Evolutionary conservation across 2,113 vertebrate genomes (phyloP).

Genomic region (Boulengerochromis microlepis): DNA sequence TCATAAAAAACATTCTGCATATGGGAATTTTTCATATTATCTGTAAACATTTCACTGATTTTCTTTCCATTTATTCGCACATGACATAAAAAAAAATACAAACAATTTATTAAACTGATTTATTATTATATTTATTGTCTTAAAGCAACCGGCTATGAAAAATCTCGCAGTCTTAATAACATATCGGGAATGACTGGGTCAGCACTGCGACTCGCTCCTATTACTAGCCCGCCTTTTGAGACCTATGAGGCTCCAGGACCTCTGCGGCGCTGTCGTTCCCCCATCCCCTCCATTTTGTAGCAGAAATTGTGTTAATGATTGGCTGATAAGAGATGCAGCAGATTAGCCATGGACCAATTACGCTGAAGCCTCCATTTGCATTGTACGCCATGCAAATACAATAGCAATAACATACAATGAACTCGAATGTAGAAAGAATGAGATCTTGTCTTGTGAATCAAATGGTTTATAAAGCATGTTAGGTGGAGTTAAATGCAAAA

Average conservation of each 20-base stretch:
- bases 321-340: not conserved
- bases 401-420: constrained; percentile 65
- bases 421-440: constrained; percentile 46
- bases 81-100: not conserved
- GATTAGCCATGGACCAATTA: not conserved
- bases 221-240: constrained; percentile 74
- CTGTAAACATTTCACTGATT: constrained; percentile 2
- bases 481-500: constrained; percentile 12
- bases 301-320: constrained; percentile 24
- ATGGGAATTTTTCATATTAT: not conserved
- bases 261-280: constrained; percentile 79
- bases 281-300: constrained; percentile 90
- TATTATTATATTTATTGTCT: not conserved
- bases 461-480: constrained; percentile 49
- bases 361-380: not conserved
- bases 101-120: not conserved
- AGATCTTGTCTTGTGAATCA: constrained; percentile 36
- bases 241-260: constrained; percentile 80
- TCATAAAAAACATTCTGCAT: not conserved
- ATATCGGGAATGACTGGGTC: constrained; percentile 86
- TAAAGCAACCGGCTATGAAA: constrained; percentile 80
- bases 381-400: constrained; percentile 18
- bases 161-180: constrained; percentile 88
- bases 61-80: not conserved
- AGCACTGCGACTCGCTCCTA: constrained; percentile 80